Evolutionary conservation across 2,113 vertebrate genomes (phyloP).

Genomic region (Paramormyrops kingsleyae): DNA sequence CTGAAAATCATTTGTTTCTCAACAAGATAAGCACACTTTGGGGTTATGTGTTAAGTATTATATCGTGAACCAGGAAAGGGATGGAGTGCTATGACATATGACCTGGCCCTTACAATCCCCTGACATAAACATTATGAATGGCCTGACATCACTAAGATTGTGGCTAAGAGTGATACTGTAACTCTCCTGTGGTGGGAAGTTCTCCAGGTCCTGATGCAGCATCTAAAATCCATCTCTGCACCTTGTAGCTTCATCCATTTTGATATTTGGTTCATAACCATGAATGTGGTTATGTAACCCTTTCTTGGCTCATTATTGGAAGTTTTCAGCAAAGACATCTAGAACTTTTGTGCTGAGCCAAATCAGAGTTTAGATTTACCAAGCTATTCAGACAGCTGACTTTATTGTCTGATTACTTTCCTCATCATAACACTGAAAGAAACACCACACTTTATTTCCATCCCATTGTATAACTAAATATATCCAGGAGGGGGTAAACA

Average conservation of each 20-base stretch:
- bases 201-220: background rate
- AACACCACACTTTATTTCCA: too few relatives aligned
- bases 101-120: background rate
- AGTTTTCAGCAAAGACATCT: too few relatives aligned
- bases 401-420: too few relatives aligned
- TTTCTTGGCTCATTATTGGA: too few relatives aligned
- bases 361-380: too few relatives aligned
- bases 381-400: too few relatives aligned
- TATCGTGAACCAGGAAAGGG: background rate
- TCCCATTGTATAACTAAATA: too few relatives aligned
- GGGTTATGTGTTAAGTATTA: background rate
- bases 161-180: background rate
- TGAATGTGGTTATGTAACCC: too few relatives aligned
- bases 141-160: background rate
- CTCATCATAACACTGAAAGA: too few relatives aligned
- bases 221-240: background rate
- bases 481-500: background rate
- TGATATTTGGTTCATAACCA: too few relatives aligned
- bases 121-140: background rate
- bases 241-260: background rate
- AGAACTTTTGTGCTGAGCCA: too few relatives aligned
- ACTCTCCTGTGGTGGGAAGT: background rate
- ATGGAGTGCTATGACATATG: background rate
- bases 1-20: background rate
- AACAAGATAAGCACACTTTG: too few relatives aligned